Evolutionary conservation across 2,888 invertebrate genomes (phyloP), one percentile per base, ranked within the genome.

Genomic region (Polymixis lichenea): DNA sequence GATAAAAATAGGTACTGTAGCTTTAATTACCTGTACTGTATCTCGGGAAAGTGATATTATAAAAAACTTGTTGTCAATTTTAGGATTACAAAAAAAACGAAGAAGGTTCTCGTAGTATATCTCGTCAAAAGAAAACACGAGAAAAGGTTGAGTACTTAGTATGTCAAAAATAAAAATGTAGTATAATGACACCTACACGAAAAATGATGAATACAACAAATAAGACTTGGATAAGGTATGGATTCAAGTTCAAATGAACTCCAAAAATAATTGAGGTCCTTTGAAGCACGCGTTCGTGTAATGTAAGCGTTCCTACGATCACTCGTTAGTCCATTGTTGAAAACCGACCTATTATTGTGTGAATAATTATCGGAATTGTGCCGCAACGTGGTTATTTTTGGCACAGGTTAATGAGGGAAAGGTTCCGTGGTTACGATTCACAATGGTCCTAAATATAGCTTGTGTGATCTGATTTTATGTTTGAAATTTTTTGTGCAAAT

Each of bases 321-420:
- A 58, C 49, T 83, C 60, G 73, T 80, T 80, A 80, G 80, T 32
- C 53, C 62, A 71, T 67, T 82, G 72, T 85, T 70, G 55, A 60
- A 82, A 72, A 85, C 68, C 61, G 71, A 77, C 78, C 72, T 82
- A 82, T 85, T 85, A 77, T 51, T 65, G 64, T 53, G 25, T 61
- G 67, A 82, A 75, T 65, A 85, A 70, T 82, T 69, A 82, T 85
- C 62, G 67, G 58, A 81, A 82, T 61, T 72, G 38, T 69, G 25
- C 46, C 46, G 32, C 53, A 51, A 43, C 13, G 77, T 56, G 56
- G 62, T 82, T 83, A 85, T 83, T 82, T 85, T 86, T 78, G 77
- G 80, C 58, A 67, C 60, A 74, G 69, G 75, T 65, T 81, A 75
- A 85, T 82, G 85, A 82, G 71, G 67, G 62, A 51, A 75, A 62